Percentiles rank a stretch among this genome's conserved stretches.
Evolutionary conservation across 2,113 vertebrate genomes (phyloP).

Genomic region (Archilochus colubris): DNA sequence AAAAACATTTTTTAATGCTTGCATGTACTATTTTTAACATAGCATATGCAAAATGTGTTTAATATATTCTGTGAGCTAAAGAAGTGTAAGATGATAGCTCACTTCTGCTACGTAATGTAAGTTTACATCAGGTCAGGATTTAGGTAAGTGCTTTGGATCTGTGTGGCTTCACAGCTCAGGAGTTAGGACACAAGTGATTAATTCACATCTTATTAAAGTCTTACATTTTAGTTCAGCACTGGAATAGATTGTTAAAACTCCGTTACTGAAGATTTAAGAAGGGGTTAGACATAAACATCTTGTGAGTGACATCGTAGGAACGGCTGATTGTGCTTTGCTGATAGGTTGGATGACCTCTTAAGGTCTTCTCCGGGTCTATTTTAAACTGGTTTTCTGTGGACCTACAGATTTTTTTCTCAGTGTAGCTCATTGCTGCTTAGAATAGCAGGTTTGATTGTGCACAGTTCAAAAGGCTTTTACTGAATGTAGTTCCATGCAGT

Average conservation of each 20-base stretch:
- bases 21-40: neutral
- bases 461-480: neutral
- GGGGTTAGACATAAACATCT: neutral
- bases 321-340: neutral
- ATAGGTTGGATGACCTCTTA: neutral
- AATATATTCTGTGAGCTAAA: neutral
- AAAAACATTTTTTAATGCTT: neutral
- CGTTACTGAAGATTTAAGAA: slow-evolving; percentile 7
- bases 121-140: slow-evolving; percentile 48
- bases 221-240: slow-evolving; percentile 47
- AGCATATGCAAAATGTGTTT: neutral
- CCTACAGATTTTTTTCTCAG: neutral
- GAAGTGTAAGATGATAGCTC: neutral
- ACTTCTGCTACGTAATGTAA: neutral
- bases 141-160: slow-evolving; percentile 17
- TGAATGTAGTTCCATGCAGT: rapidly evolving
- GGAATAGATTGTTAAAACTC: slow-evolving; percentile 11
- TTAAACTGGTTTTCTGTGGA: neutral
- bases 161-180: neutral
- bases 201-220: slow-evolving; percentile 49
- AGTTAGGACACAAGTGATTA: slow-evolving; percentile 17
- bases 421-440: neutral
- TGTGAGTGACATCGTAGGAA: neutral
- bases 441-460: neutral
- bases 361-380: neutral